phyloP scores from a whole-genome alignment of 2,888 invertebrate genomes.

The Heliconius cydno region DNA sequence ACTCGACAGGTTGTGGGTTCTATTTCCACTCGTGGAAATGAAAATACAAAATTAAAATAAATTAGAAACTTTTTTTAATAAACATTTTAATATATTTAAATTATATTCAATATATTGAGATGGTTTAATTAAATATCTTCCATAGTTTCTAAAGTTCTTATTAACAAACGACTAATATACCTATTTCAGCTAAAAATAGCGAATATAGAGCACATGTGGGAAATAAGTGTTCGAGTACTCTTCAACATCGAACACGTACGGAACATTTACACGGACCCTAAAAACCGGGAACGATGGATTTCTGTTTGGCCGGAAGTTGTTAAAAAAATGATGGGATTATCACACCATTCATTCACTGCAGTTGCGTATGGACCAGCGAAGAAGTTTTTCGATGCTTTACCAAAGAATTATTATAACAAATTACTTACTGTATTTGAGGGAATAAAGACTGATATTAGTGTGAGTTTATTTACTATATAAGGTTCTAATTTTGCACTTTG shows the following conservation, averaged over 20 bases:
- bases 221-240: slow-evolving; percentile 84
- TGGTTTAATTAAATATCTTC: not conserved
- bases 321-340: slow-evolving; percentile 85
- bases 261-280: slow-evolving; percentile 86
- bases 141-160: not conserved
- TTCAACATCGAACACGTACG: slow-evolving; percentile 85
- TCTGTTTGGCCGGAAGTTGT: slow-evolving; percentile 86
- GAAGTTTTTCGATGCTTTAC: slow-evolving; percentile 83
- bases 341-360: slow-evolving; percentile 86
- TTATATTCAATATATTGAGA: not conserved
- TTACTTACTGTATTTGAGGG: slow-evolving; percentile 80
- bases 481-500: too few relatives aligned
- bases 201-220: slow-evolving; percentile 86
- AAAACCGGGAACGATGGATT: slow-evolving; percentile 83
- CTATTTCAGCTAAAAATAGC: slow-evolving; percentile 83
- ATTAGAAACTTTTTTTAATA: not conserved
- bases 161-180: not conserved
- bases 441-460: slow-evolving; percentile 85
- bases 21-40: not conserved
- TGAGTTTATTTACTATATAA: slow-evolving; percentile 54
- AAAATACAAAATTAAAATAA: not conserved
- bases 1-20: not conserved
- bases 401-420: slow-evolving; percentile 81
- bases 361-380: slow-evolving; percentile 85
- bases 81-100: not conserved